phyloP scores from a whole-genome alignment of 2,888 invertebrate genomes.

The Clitarchus hookeri region DNA sequence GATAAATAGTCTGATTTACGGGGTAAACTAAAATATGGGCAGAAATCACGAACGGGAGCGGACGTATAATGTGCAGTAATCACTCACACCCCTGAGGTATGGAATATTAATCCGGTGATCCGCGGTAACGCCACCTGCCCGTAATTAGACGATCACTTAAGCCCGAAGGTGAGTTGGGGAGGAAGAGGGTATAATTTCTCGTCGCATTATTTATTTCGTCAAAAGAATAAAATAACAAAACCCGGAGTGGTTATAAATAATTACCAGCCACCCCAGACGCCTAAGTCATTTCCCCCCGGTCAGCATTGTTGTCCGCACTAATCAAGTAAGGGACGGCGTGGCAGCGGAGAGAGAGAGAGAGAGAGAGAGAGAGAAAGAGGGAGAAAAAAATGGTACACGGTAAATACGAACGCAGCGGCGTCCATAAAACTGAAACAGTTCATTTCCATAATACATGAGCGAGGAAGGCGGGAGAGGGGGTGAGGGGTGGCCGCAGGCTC shows the following conservation, averaged over 20 bases:
- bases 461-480: neutral
- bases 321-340: neutral
- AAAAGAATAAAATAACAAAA: neutral
- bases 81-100: neutral
- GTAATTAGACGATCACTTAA: neutral
- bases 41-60: no score
- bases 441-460: conserved; percentile 19
- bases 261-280: neutral
- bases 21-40: no score
- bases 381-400: neutral
- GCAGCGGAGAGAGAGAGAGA: no score
- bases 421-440: conserved; percentile 21
- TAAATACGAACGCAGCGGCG: conserved; percentile 10
- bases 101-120: neutral
- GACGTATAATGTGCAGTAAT: neutral
- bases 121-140: neutral
- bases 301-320: neutral
- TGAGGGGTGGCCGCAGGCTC: no score
- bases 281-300: neutral
- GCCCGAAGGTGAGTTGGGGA: no score
- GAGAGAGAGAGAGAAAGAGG: neutral
- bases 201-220: neutral
- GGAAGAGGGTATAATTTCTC: neutral
- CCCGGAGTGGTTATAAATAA: neutral
- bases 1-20: no score